Conservation (phyloP, 2,888 invertebrate genomes). For the Watsonalla cultraria region DNA sequence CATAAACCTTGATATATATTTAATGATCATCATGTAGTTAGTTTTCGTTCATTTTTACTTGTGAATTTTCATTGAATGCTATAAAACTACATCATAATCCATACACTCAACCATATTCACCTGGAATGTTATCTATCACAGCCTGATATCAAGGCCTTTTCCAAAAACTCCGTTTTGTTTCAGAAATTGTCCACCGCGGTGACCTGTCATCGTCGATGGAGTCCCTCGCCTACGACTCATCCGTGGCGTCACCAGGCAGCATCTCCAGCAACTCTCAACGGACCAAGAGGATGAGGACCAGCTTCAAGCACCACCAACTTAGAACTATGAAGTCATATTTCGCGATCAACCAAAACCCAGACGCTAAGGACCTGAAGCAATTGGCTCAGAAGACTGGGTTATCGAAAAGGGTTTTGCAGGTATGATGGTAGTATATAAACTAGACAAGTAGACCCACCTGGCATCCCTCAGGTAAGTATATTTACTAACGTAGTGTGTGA, state of each 20-base stretch:
- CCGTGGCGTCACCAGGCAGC: slow-evolving; percentile 84
- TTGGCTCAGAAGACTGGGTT: slow-evolving; percentile 98
- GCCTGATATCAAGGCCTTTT: too few species aligned
- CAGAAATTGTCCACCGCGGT: slow-evolving; percentile 86
- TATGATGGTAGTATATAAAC: slow-evolving; percentile 46
- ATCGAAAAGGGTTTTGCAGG: slow-evolving; percentile 98
- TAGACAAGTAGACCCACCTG: too few species aligned
- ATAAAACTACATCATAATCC: too few species aligned
- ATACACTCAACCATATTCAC: too few species aligned
- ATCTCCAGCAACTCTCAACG: slow-evolving; percentile 80
- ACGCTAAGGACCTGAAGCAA: slow-evolving; percentile 99
- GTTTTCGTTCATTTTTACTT: too few species aligned
- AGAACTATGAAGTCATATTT: slow-evolving; percentile 99
- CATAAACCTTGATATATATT: too few species aligned
- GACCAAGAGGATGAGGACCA: slow-evolving; percentile 98
- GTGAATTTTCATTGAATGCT: too few species aligned
- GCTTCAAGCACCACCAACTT: slow-evolving; percentile 99
- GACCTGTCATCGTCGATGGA: slow-evolving; percentile 88
- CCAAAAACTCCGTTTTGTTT: slow-evolving; percentile 36
- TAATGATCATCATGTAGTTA: too few species aligned
- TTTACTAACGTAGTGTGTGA: too few species aligned
- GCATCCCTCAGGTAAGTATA: too few species aligned
- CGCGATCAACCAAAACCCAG: slow-evolving; percentile 99
- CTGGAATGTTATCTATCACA: too few species aligned
- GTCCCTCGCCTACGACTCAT: slow-evolving; percentile 86